These are phyloP conservation scores for Pogona vitticeps DNA, from an alignment of 2,113 vertebrate species.

Conservation along the genomic window DNA sequence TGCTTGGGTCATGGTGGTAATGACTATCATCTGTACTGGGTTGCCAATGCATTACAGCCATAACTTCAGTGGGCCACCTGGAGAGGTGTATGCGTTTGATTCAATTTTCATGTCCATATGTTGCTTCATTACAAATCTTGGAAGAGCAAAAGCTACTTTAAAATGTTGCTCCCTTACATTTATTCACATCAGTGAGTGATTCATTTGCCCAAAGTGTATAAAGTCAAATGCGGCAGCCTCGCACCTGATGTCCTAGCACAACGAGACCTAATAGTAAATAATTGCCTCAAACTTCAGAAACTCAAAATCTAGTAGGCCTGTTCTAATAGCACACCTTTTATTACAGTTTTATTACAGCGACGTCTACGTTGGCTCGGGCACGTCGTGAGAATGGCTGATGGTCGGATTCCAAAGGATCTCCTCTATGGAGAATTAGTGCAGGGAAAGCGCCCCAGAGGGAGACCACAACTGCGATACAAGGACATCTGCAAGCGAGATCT, in stretches of 20 bases:
- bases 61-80: slow-evolving; percentile 6
- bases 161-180: slow-evolving; percentile 16
- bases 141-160: slow-evolving; percentile 1
- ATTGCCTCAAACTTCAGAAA: background rate
- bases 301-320: background rate
- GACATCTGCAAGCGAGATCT: too few relatives aligned
- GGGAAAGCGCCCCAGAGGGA: too few relatives aligned
- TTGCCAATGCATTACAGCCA: background rate
- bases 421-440: too few relatives aligned
- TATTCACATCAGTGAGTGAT: background rate
- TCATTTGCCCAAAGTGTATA: slow-evolving; percentile 13
- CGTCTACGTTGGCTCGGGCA: too few relatives aligned
- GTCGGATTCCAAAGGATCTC: too few relatives aligned
- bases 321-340: background rate
- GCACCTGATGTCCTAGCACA: background rate
- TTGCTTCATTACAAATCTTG: slow-evolving; percentile 26
- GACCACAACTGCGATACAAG: too few relatives aligned
- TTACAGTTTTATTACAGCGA: too few relatives aligned
- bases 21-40: background rate
- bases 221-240: slow-evolving; percentile 10
- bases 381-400: too few relatives aligned
- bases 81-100: background rate
- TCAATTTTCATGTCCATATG: slow-evolving; percentile 35
- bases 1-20: slow-evolving; percentile 3
- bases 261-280: background rate